Evolutionary conservation across 2,797 vertebrate species (phyloP).

Genomic region (Strix occidentalis): DNA sequence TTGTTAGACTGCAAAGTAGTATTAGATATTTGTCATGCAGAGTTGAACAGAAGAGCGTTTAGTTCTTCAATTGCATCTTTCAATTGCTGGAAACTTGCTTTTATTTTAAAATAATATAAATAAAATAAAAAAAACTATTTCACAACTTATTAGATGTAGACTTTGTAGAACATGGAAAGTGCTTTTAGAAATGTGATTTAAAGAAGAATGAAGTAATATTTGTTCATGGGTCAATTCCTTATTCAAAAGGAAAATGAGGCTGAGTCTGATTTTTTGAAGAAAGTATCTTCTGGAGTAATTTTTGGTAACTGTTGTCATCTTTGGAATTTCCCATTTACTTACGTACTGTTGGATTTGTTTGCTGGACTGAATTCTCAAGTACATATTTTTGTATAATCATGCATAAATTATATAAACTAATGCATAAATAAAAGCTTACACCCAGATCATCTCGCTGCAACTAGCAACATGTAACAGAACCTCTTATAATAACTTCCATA

Average conservation of each 20-base stretch:
- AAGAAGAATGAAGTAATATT: not conserved
- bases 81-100: not conserved
- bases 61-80: not conserved
- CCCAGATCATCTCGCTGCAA: not conserved
- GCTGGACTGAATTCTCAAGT: not conserved
- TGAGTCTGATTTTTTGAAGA: not conserved
- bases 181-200: not conserved
- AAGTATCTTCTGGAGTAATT: not conserved
- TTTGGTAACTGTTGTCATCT: not conserved
- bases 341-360: not conserved
- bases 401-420: not conserved
- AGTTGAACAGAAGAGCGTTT: not conserved
- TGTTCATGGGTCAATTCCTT: not conserved
- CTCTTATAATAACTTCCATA: not conserved
- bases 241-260: not conserved
- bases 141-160: not conserved
- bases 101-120: slow-evolving; percentile 6
- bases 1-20: not conserved
- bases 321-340: not conserved
- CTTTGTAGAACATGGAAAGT: not conserved
- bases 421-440: not conserved
- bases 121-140: too few species aligned
- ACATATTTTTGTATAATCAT: not conserved
- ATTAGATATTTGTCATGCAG: not conserved
- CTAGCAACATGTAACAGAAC: not conserved